These are phyloP conservation scores for Scopus umbretta DNA, from an alignment of 2,113 vertebrate genomes.

Conservation along the genomic window DNA sequence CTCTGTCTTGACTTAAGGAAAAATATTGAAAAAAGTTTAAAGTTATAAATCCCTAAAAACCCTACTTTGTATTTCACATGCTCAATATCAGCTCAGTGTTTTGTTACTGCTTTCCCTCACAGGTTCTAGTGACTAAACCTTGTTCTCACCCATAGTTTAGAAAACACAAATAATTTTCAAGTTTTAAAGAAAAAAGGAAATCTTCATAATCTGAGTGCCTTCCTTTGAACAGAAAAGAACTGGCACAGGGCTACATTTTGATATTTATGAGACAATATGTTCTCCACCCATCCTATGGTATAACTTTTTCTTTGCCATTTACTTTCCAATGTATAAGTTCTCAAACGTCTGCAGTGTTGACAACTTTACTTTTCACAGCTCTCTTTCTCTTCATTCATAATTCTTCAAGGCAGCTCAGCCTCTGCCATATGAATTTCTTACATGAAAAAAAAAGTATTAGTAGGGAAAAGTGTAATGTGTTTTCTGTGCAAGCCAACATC, in stretches of 20 bases:
- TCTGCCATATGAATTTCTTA: not conserved
- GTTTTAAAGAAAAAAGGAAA: fast-evolving
- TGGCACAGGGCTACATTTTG: not conserved
- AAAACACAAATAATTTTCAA: not conserved
- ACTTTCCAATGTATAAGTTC: not conserved
- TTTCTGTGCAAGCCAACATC: not conserved
- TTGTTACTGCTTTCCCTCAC: not conserved
- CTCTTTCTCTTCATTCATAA: not conserved
- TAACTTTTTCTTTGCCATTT: not conserved
- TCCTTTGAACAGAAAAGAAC: not conserved
- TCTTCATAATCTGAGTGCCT: not conserved
- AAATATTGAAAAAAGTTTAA: not conserved
- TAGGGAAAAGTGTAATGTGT: not conserved
- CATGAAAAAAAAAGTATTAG: not conserved
- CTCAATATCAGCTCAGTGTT: not conserved
- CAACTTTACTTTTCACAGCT: not conserved
- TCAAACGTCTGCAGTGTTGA: not conserved
- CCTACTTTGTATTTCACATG: not conserved
- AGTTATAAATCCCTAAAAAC: not conserved
- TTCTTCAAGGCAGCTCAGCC: not conserved
- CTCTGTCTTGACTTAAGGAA: not conserved
- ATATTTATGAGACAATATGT: not conserved
- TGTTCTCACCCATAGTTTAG: not conserved
- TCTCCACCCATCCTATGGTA: not conserved
- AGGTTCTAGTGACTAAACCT: not conserved